Evolutionary conservation across 2,888 invertebrate species (phyloP).

Genomic region (Dasysyrphus tricinctus): DNA sequence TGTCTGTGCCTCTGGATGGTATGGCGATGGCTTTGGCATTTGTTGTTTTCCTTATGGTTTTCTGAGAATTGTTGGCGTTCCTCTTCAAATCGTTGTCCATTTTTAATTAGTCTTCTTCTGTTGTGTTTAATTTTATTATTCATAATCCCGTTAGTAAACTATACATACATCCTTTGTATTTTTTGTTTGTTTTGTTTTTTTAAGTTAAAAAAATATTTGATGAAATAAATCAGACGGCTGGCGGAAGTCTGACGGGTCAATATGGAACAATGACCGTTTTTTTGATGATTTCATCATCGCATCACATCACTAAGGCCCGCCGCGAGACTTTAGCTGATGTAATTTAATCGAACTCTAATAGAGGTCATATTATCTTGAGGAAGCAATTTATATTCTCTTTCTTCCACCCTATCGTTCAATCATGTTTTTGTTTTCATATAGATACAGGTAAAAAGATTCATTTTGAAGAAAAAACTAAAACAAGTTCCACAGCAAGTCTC

Average conservation of each 20-base stretch:
- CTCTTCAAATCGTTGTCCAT: slow-evolving; percentile 27
- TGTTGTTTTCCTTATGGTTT: slow-evolving; percentile 14
- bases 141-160: slow-evolving; percentile 26
- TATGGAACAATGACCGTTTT: slow-evolving; percentile 64
- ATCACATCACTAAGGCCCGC: neutral
- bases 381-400: slow-evolving; percentile 19
- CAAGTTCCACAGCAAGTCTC: slow-evolving; percentile 22
- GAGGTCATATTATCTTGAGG: slow-evolving; percentile 44
- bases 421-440: neutral
- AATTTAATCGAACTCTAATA: slow-evolving; percentile 37
- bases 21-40: too few species aligned
- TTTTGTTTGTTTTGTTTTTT: neutral
- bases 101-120: slow-evolving; percentile 47
- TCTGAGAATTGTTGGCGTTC: slow-evolving; percentile 32
- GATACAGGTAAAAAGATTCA: slow-evolving; percentile 15
- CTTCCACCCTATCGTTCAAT: slow-evolving; percentile 31
- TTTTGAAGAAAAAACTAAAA: slow-evolving; percentile 22
- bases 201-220: neutral
- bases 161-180: slow-evolving; percentile 33
- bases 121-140: slow-evolving; percentile 18
- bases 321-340: slow-evolving; percentile 28
- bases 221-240: slow-evolving; percentile 54
- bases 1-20: slow-evolving; percentile 19
- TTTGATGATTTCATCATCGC: slow-evolving; percentile 45
- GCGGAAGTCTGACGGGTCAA: slow-evolving; percentile 58